Percentiles rank a stretch among this genome's conserved stretches.
These are phyloP conservation scores for Acronicta leporina DNA, from an alignment of 2,888 invertebrate genomes.

Conservation along the genomic window DNA sequence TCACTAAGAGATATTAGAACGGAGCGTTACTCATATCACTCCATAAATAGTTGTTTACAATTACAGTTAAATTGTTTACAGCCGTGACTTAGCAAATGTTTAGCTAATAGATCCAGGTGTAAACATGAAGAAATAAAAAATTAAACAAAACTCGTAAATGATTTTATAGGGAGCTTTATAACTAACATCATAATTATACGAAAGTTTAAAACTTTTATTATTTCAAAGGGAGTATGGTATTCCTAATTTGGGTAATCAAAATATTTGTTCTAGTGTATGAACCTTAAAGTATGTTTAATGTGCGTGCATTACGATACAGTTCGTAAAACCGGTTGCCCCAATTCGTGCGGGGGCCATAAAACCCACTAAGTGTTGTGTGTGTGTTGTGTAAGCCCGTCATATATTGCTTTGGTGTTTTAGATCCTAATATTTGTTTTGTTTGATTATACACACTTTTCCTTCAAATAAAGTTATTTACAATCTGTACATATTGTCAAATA, in stretches of 20 bases:
- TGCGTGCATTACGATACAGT: conserved; percentile 39
- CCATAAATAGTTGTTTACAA: conserved; percentile 1
- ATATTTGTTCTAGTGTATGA: conserved; percentile 8
- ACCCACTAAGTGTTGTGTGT: conserved; percentile 45
- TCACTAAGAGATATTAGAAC: no score
- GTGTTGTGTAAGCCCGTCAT: background rate
- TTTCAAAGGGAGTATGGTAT: background rate
- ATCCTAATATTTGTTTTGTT: background rate
- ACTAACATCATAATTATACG: background rate
- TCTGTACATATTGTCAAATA: background rate
- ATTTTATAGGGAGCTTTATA: conserved; percentile 1
- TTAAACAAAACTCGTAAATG: conserved; percentile 8
- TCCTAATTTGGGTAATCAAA: conserved; percentile 2
- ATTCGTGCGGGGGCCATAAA: conserved; percentile 60
- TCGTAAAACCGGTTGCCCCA: conserved; percentile 60
- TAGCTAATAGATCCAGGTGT: conserved; percentile 6
- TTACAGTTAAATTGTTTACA: conserved; percentile 6
- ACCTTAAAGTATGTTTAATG: conserved; percentile 19
- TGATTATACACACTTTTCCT: background rate
- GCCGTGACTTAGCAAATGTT: conserved; percentile 4
- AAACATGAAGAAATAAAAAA: conserved; percentile 5
- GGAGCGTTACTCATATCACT: background rate
- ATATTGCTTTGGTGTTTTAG: background rate
- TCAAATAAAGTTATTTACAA: background rate
- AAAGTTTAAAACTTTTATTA: background rate